Base-by-base conservation (phyloP, 2,113 vertebrate species). In the Oceanodroma tethys region DNA sequence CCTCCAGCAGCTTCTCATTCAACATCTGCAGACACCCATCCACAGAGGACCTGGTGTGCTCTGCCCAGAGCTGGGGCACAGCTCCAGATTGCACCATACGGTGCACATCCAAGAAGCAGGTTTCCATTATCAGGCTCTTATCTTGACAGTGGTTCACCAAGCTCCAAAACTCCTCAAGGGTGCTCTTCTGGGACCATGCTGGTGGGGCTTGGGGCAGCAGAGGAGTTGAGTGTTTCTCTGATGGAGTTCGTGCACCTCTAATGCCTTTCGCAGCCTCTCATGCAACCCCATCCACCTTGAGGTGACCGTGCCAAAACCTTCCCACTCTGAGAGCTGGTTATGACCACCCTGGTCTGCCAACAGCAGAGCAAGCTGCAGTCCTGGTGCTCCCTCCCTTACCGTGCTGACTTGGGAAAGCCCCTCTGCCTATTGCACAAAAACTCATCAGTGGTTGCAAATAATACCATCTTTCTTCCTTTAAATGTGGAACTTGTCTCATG, bases 51-150 rank as follows among this genome's bases (percentile, higher is more conserved):
- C 19, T 3, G 5, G 30, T 1, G 5, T 22, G 17, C 43, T 62
- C 48, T 58, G 47, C 65, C 59, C 26, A 25, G 48, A 40, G 62
- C 16, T 18, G 73, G 75, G 21, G 22, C 30, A 18, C 34, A 47
- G 36, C 43, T 81, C 52, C n/a, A 19, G 19, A 16, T 23, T 2
- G 0, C 14, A 6, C 50, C 0, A 0, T 26, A 11, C 6, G 20
- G 18, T 42, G 55, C 32, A 21, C 60, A 16, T 63, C 63, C 34
- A 63, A 73, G 26, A 8, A 75, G 22, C 25, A 36, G 43, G 22
- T 34, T 53, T 71, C 62, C 20, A 17, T 88, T 66, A 13, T 30
- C 50, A 26, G 25, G 50, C 32, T 60, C 7, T 65, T 59, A 19
- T 21, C 48, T 22, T 75, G 45, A 25, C 16, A 38, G 45, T 13